A percentile compares a stretch with the other conserved stretches of the same genome.
Evolutionary conservation across 2,888 invertebrate species (phyloP).

Genomic region (Drosophila leonis): DNA sequence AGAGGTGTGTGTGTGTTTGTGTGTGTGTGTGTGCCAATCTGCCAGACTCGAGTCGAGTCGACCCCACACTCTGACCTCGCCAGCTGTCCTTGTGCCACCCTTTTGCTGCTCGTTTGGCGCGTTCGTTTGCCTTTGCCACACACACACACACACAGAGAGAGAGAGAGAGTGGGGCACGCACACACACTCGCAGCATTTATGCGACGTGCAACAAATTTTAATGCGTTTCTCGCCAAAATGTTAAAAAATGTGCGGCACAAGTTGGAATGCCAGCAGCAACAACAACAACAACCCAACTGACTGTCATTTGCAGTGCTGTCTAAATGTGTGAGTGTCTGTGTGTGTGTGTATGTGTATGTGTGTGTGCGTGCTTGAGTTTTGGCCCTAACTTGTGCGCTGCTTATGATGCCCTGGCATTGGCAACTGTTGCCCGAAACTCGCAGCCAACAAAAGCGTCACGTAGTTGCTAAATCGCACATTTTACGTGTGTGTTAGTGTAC

Average conservation of each 20-base stretch:
- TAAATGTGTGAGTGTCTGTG: constrained; percentile 8
- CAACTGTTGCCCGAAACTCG: constrained; percentile 73
- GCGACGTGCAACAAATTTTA: constrained; percentile 82
- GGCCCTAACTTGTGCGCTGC: constrained; percentile 37
- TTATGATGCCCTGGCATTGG: constrained; percentile 57
- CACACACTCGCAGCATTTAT: constrained; percentile 67
- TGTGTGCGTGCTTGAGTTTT: constrained; percentile 38
- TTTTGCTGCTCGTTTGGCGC: constrained; percentile 40
- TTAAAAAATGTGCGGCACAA: constrained; percentile 80
- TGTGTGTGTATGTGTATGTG: constrained; percentile 13
- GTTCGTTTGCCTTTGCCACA: constrained; percentile 49
- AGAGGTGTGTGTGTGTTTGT: constrained; percentile 18
- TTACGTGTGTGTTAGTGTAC: constrained; percentile 45
- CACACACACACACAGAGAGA: constrained; percentile 26
- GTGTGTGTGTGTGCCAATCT: constrained; percentile 15
- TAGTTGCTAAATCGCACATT: constrained; percentile 78
- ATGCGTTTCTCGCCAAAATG: constrained; percentile 79
- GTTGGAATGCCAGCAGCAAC: constrained; percentile 66
- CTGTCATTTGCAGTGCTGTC: constrained; percentile 52
- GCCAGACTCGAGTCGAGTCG: constrained; percentile 15
- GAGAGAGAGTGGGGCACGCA: constrained; percentile 16
- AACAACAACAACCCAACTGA: constrained; percentile 47
- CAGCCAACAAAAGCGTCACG: constrained; percentile 75
- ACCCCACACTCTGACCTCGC: constrained; percentile 23
- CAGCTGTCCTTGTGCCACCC: constrained; percentile 45